phyloP scores from a whole-genome alignment of 2,888 invertebrate species.

The Trichogramma evanescens region DNA sequence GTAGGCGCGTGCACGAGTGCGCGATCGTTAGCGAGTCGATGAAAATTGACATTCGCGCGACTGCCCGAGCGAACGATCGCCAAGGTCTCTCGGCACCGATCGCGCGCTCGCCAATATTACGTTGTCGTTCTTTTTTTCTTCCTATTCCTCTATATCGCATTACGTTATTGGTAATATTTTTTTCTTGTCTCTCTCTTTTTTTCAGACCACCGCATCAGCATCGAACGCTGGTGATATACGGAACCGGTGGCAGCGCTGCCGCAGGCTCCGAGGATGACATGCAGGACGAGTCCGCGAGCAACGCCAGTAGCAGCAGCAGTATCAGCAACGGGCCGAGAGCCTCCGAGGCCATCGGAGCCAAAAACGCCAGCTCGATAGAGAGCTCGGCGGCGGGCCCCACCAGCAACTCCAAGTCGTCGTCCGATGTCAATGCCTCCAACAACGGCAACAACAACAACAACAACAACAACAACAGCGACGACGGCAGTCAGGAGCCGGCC shows the following conservation, averaged over 20 bases:
- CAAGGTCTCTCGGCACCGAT: not conserved
- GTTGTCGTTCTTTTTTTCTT: not conserved
- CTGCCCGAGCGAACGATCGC: not conserved
- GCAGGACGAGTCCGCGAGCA: not conserved
- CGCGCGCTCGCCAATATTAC: not conserved
- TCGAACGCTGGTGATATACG: conserved; percentile 42
- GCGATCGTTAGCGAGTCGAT: not conserved
- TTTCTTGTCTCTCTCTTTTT: not conserved
- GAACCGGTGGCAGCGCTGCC: conserved; percentile 12
- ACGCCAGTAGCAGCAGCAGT: conserved; percentile 20
- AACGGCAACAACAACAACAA: not conserved
- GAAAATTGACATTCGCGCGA: not conserved
- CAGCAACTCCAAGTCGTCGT: conserved; percentile 28
- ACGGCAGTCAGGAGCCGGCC: conserved; percentile 31
- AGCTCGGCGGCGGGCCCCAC: conserved; percentile 19
- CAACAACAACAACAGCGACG: conserved; percentile 18
- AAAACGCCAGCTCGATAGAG: not conserved
- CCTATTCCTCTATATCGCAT: conserved; percentile 25
- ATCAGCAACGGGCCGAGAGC: conserved; percentile 2
- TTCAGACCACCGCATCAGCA: conserved; percentile 29
- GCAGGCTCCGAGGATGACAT: not conserved
- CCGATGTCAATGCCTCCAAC: conserved; percentile 23
- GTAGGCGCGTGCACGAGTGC: not conserved
- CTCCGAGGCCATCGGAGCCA: not conserved
- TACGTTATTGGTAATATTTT: conserved; percentile 18